phyloP scores from a whole-genome alignment of 2,797 vertebrate genomes.

The Rhyacichthys aspro region DNA sequence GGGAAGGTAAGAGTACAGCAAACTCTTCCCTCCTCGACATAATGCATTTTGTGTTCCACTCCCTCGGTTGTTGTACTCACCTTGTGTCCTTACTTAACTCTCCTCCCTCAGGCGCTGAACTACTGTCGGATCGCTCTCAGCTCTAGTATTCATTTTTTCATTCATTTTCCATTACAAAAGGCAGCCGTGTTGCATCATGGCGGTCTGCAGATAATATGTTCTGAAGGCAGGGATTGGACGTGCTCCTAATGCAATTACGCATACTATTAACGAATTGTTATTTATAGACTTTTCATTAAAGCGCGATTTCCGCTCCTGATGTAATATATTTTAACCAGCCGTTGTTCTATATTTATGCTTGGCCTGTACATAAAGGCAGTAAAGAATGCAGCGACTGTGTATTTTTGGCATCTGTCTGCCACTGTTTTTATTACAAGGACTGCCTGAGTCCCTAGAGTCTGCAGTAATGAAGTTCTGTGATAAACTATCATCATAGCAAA shows the following conservation, averaged over 20 bases:
- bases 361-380: conserved; percentile 10
- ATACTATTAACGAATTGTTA: conserved; percentile 39
- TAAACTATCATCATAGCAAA: not conserved
- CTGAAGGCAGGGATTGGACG: conserved; percentile 27
- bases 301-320: conserved; percentile 35
- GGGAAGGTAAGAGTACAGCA: conserved; percentile 38
- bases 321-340: conserved; percentile 12
- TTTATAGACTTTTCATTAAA: conserved; percentile 34
- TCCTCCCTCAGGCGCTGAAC: conserved; percentile 34
- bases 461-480: not conserved
- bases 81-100: conserved; percentile 20
- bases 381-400: not conserved
- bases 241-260: conserved; percentile 41
- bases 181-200: conserved; percentile 38
- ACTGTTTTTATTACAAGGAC: too few relatives aligned
- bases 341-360: conserved; percentile 11
- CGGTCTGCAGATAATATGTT: conserved; percentile 19
- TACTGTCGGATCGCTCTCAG: conserved; percentile 33
- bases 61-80: conserved; percentile 26
- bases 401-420: too few relatives aligned
- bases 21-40: conserved; percentile 35
- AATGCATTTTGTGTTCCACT: conserved; percentile 27
- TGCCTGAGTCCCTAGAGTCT: not conserved
- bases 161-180: conserved; percentile 44
- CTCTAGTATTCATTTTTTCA: conserved; percentile 23